phyloP scores from a whole-genome alignment of 37 sponge, comb jelly and placozoan genomes.

The Ianthella basta region DNA sequence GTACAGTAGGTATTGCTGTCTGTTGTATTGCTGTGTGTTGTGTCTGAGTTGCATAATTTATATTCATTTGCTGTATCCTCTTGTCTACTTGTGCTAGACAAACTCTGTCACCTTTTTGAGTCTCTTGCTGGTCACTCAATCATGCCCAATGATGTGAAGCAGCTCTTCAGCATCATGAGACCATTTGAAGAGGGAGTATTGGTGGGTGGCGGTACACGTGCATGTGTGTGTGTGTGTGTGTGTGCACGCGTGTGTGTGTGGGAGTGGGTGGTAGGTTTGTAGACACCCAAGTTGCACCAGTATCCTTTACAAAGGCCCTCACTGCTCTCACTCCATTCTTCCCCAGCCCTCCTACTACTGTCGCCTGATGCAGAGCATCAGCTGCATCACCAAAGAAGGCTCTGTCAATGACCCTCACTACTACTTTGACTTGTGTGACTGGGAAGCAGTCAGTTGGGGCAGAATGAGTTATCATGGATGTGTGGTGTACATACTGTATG shows the following conservation, averaged over 20 bases:
- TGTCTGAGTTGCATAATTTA: too few relatives aligned
- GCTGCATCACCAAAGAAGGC: conserved; percentile 45
- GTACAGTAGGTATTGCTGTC: too few relatives aligned
- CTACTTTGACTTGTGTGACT: conserved; percentile 66
- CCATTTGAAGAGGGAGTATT: conserved; percentile 46
- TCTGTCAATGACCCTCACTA: conserved; percentile 46
- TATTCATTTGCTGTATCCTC: too few relatives aligned
- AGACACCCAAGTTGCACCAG: neutral
- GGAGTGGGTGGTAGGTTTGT: neutral
- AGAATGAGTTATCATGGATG: neutral
- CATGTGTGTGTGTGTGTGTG: neutral
- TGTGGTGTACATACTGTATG: neutral
- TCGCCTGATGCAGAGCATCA: conserved; percentile 49
- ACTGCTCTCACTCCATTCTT: neutral
- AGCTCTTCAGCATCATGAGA: conserved; percentile 62
- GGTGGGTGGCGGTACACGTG: conserved; percentile 14
- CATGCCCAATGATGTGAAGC: conserved; percentile 68
- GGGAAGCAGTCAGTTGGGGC: conserved; percentile 39
- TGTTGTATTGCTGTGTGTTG: too few relatives aligned
- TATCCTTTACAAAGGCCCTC: neutral
- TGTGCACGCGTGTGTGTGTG: neutral
- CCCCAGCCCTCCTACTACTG: conserved; percentile 70
- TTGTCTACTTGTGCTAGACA: conserved; percentile 35
- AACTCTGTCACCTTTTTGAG: conserved; percentile 61
- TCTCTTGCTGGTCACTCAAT: conserved; percentile 77